These are phyloP conservation scores for Rachycentron canadum DNA, from an alignment of 2,797 vertebrate genomes.

Conservation along the genomic window DNA sequence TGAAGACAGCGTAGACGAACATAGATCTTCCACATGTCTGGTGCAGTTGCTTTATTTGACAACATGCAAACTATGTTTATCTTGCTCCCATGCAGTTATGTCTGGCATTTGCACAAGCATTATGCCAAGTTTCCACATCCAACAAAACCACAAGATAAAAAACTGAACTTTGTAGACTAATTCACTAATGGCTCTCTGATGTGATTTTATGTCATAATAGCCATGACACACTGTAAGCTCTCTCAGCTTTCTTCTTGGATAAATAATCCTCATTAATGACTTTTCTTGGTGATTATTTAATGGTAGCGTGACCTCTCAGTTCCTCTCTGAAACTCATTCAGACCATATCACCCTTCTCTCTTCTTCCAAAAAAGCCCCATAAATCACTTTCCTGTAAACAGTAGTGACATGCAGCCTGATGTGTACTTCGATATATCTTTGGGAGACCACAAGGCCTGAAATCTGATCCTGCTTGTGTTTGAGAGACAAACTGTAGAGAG, in stretches of 20 bases:
- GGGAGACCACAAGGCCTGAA: slow-evolving; percentile 83
- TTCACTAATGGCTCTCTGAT: slow-evolving; percentile 48
- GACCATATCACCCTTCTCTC: slow-evolving; percentile 68
- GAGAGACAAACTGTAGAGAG: slow-evolving; percentile 73
- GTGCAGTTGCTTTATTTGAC: slow-evolving; percentile 71
- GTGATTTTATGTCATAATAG: slow-evolving; percentile 15
- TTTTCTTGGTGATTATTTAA: slow-evolving; percentile 66
- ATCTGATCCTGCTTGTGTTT: slow-evolving; percentile 79
- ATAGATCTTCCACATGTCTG: slow-evolving; percentile 59
- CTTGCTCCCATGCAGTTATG: slow-evolving; percentile 70
- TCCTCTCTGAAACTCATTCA: slow-evolving; percentile 67
- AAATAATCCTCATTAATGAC: slow-evolving; percentile 67
- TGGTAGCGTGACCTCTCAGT: slow-evolving; percentile 63
- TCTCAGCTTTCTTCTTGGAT: slow-evolving; percentile 1
- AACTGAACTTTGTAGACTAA: slow-evolving; percentile 4
- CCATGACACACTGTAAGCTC: slow-evolving; percentile 16
- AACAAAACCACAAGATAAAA: slow-evolving; percentile 49
- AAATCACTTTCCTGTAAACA: slow-evolving; percentile 90
- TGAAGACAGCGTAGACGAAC: slow-evolving; percentile 46
- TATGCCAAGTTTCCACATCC: slow-evolving; percentile 55
- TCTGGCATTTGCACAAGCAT: slow-evolving; percentile 69
- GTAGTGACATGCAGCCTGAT: slow-evolving; percentile 85
- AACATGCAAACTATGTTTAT: slow-evolving; percentile 78
- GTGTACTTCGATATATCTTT: slow-evolving; percentile 86
- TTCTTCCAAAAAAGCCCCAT: slow-evolving; percentile 80